Evolutionary conservation across 2,888 invertebrate species (phyloP).

Genomic region (Loripinus fragilis): DNA sequence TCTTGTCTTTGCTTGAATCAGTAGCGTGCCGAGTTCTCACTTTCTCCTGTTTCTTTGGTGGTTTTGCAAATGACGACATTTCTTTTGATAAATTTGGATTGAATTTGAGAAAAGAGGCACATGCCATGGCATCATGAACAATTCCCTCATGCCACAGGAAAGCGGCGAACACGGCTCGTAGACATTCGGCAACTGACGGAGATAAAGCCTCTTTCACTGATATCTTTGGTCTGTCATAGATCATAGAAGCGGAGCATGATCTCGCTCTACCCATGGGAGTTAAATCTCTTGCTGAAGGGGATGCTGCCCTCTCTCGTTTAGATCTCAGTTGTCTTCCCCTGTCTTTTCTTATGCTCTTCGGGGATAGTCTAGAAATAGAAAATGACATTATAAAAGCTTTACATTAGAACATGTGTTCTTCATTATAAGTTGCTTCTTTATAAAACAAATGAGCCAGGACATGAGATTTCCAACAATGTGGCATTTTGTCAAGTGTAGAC

Average conservation of each 20-base stretch:
- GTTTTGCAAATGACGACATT: conserved; percentile 76
- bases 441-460: too few species aligned
- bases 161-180: conserved; percentile 97
- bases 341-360: conserved; percentile 85
- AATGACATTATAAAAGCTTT: too few species aligned
- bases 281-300: conserved; percentile 80
- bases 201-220: conserved; percentile 92
- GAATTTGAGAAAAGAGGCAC: conserved; percentile 97
- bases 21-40: conserved; percentile 74
- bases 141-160: conserved; percentile 99
- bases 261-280: conserved; percentile 70
- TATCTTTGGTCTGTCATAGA: conserved; percentile 65
- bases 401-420: too few species aligned
- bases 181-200: conserved; percentile 95
- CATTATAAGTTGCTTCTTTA: too few species aligned
- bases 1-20: conserved; percentile 74
- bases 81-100: conserved; percentile 83
- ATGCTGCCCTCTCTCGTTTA: conserved; percentile 82
- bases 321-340: conserved; percentile 83
- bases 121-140: conserved; percentile 99
- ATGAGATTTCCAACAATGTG: too few species aligned
- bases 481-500: too few species aligned
- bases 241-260: conserved; percentile 74
- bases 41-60: conserved; percentile 64
- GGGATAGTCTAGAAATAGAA: conserved; percentile 70